Base-by-base conservation (phyloP, 2,113 vertebrate species). In the Genyomyrus donnyi region DNA sequence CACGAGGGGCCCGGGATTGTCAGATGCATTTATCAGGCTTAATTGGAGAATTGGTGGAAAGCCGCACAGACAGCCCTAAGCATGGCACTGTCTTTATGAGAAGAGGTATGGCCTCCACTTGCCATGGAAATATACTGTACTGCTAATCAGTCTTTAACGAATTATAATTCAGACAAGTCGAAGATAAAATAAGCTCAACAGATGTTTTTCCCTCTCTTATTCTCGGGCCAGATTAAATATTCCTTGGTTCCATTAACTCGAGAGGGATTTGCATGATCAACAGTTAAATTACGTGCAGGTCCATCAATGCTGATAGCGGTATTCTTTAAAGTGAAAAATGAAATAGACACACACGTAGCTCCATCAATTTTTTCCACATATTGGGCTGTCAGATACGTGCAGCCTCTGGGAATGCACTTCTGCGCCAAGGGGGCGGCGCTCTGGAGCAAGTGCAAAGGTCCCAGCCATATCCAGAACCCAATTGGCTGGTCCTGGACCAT, bases 111-210 rank as follows among this genome's bases (percentile, higher is more conserved):
- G 70, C 21, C 53, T 89, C 66, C 62, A 56, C 89, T 90, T 49
- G 89, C 52, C 19, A 53, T 31, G 85, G 53, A 87, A 46, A 88
- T 50, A 85, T 70, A 31, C 77, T 48, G 49, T 8, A 45, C 58
- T 84, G 89, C 15, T 90, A 88, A 90, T 90, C 85, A 53, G 53
- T 62, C 50, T 83, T 90, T 80, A 50, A 88, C 15, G 27, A 88
- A 88, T 88, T 49, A 86, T 74, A 89, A 91, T 87, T 83, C 39
- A 86, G 88, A 45, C 58, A 9, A 35, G 42, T 46, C 35, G 42
- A 53, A 62, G 53, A 89, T 56, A 31, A 89, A 87, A 91, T 89
- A 86, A 89, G 42, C 80, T 91, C 31, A 17, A 27, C 77, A 35
- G 8, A 83, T n/a, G 56, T 7, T 24, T 45, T 39, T 15, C 56